A percentile compares a stretch with the other conserved stretches of the same genome.
Conservation (phyloP, 2,888 invertebrate species). For the Thysanoteuthis rhombus region DNA sequence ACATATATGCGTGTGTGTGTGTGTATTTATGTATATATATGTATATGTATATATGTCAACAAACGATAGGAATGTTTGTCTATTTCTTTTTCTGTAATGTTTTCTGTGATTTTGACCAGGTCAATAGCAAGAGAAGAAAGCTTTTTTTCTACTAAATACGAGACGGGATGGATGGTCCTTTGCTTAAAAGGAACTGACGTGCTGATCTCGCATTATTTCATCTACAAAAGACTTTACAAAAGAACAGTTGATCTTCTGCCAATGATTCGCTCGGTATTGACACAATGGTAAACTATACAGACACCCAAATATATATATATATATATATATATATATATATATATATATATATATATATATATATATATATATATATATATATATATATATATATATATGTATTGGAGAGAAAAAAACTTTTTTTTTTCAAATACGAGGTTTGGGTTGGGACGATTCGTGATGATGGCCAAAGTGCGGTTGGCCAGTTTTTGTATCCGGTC, state of each 20-base stretch:
- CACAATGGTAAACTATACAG: neutral
- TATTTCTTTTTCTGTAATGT: neutral
- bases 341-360: slow-evolving; percentile 12
- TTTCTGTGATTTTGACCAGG: neutral
- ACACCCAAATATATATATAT: too few relatives aligned
- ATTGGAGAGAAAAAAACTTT: too few relatives aligned
- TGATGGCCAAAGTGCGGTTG: too few relatives aligned
- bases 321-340: neutral
- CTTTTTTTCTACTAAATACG: too few relatives aligned
- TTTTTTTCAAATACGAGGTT: too few relatives aligned
- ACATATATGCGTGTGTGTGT: too few relatives aligned
- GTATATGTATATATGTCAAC: neutral
- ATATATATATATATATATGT: neutral
- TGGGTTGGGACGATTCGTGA: too few relatives aligned
- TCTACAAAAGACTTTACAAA: neutral
- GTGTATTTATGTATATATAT: neutral
- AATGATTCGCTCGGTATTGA: neutral
- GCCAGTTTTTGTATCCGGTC: too few relatives aligned
- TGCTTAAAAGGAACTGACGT: neutral
- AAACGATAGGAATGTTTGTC: neutral
- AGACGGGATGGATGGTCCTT: neutral
- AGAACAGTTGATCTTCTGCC: neutral
- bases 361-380: neutral
- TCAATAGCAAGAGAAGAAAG: too few relatives aligned
- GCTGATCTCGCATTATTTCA: neutral